These are phyloP conservation scores for Andrena bicolor DNA, from an alignment of 2,888 invertebrate species.

Conservation along the genomic window DNA sequence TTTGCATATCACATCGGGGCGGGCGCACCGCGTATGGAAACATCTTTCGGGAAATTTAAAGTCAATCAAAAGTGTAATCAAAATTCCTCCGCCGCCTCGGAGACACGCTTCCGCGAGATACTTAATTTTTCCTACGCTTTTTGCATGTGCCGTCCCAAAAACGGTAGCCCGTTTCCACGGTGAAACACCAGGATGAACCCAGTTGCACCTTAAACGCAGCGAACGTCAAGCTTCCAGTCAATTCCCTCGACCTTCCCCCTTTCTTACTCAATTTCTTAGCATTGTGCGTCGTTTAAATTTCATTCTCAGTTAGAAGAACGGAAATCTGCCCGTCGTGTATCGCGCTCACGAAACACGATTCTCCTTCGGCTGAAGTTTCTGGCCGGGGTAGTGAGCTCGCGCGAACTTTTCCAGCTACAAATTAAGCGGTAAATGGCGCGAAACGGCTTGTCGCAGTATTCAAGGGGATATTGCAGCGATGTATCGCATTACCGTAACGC, in stretches of 20 bases:
- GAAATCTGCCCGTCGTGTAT: too few species aligned
- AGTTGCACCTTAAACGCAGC: too few species aligned
- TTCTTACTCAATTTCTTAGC: too few species aligned
- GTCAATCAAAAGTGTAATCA: slow-evolving; percentile 22
- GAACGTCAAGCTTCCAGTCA: too few species aligned
- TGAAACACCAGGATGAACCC: too few species aligned
- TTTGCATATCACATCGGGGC: slow-evolving; percentile 14
- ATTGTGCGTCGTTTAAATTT: too few species aligned
- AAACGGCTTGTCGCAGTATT: slow-evolving; percentile 63
- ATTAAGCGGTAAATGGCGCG: slow-evolving; percentile 72
- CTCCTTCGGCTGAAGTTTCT: slow-evolving; percentile 44
- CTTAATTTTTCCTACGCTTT: slow-evolving; percentile 23
- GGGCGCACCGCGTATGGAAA: slow-evolving; percentile 1
- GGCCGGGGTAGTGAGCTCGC: slow-evolving; percentile 15
- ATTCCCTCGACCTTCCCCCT: too few species aligned
- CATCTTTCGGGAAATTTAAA: slow-evolving; percentile 29
- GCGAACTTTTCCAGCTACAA: slow-evolving; percentile 68
- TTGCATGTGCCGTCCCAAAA: not conserved
- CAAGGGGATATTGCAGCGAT: slow-evolving; percentile 60
- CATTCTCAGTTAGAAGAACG: too few species aligned
- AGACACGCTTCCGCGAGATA: not conserved
- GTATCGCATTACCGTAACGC: slow-evolving; percentile 67
- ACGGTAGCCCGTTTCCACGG: too few species aligned
- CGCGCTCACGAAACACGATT: slow-evolving; percentile 26
- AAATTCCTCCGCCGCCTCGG: slow-evolving; percentile 4